Evolutionary conservation across 2,113 vertebrate genomes (phyloP), one percentile per base, ranked within the genome.

Genomic region (Eptesicus fuscus): DNA sequence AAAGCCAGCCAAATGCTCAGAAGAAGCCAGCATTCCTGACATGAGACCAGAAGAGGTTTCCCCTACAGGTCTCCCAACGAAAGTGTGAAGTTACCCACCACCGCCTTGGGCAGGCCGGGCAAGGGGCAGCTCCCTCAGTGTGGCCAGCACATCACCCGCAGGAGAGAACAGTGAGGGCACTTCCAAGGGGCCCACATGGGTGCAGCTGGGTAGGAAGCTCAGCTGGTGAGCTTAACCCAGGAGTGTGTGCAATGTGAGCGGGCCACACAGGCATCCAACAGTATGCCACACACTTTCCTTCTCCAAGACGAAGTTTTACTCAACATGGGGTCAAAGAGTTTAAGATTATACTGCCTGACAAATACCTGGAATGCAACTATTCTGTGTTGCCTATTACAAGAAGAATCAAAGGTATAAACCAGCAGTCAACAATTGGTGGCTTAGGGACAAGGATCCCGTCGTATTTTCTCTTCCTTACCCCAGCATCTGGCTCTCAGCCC

Each of bases 141-240:
- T 30, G 44, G 13, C 74, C 70, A 77, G 37, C 18, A 63, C n/a
- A 1, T 8, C 53, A 20, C 35, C 25, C 53, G 4, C n/a, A 59
- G 80, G 35, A 20, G 9, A 71, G 2, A 14, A 3, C 4, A 37
- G 30, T 2, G 56, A 65, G 28, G 37, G n/a, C 7, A 22, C 2
- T n/a, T 35, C 47, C 63, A 12, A 1, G 35, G 40, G 16, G 7
- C n/a, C n/a, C 28, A 6, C 1, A 42, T 1, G 3, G 42, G 25
- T 16, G 22, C 6, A 18, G n/a, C 4, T 2, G 12, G 9, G 22
- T 2, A 40, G 74, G 42, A 53, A 18, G 23, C 49, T 22, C 51
- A 13, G 28, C 2, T 3, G n/a, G 14, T 73, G 28, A 23, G 2
- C 37, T 44, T 53, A 53, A 70, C 20, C 13, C 51, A 70, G 49